A percentile compares a stretch with the other conserved stretches of the same genome.
These are phyloP conservation scores for Diarsia dahlii DNA, from an alignment of 2,888 invertebrate genomes.

Conservation along the genomic window DNA sequence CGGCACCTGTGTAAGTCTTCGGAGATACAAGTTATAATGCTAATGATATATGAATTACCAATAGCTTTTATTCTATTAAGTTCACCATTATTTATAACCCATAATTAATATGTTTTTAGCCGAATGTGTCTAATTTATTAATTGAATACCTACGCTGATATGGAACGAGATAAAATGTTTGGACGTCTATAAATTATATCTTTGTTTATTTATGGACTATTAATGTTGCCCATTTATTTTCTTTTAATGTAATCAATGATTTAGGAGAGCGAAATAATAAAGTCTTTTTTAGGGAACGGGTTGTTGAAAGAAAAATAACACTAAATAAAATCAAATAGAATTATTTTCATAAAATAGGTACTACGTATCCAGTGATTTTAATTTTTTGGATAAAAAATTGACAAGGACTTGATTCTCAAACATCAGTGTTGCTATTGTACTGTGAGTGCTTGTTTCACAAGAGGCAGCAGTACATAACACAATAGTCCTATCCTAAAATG, in stretches of 20 bases:
- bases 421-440: too few species aligned
- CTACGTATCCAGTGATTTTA: too few species aligned
- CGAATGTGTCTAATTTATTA: not conserved
- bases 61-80: slow-evolving; percentile 27
- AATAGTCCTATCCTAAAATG: not conserved
- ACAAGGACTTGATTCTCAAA: too few species aligned
- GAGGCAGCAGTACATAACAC: not conserved
- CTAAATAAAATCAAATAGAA: not conserved
- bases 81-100: not conserved
- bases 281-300: not conserved
- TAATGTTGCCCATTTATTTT: not conserved
- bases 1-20: too few species aligned
- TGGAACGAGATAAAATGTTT: slow-evolving; percentile 18
- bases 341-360: too few species aligned
- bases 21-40: too few species aligned
- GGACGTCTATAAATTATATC: not conserved
- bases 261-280: not conserved
- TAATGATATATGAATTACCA: too few species aligned
- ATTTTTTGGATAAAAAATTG: too few species aligned
- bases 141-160: not conserved
- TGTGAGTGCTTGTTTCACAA: too few species aligned
- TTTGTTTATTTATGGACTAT: not conserved
- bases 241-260: not conserved
- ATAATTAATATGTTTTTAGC: not conserved
- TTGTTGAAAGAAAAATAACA: not conserved